Base-by-base conservation (phyloP, 2,113 vertebrate genomes). In the Nerophis lumbriciformis region DNA sequence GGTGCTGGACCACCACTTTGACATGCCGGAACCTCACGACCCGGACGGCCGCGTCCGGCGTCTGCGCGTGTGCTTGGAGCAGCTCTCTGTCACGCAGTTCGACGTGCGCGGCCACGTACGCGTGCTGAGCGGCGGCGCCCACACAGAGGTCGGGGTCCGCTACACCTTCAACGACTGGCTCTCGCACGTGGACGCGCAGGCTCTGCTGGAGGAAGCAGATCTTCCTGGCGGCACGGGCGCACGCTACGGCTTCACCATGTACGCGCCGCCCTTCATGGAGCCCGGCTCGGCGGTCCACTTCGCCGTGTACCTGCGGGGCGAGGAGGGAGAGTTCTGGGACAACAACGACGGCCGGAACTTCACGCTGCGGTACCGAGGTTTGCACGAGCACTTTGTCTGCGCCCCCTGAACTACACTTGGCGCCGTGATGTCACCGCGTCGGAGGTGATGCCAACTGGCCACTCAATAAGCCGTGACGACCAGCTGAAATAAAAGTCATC, bases 161-260 rank as follows among this genome's bases (percentile, higher is more conserved):
- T 95, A 94, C 90, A 94, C 93, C 7, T 94, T 95, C 69, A 93
- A 95, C 67, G 88, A 92, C 59, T 95, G 94, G 94, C 87, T 88
- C n/a, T 92, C 93, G 21, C 82, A 90, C 77, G 68, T 92, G 65
- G 93, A 95, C 81, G 84, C 85, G 50, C 83, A 85, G 28, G 93
- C 89, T 0, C 50, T 87, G 68, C 69, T 71, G 6, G 56, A 68
- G 62, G 44, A 72, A 16, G 56, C 42, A 6, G 67, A 52, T 12
- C 15, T 65, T 65, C 13, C 36, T 36, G 66, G 60, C 4, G 14
- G 45, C 0, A 66, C 37, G 6, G 75, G 81, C 2, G 82, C 92
- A 73, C 87, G 85, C 48, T 94, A 89, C 86, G 5, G 61, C 39
- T 94, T 96, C 88, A 80, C 82, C 5, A 79, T 95, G 63, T 88